Evolutionary conservation across 2,888 invertebrate genomes (phyloP).

Genomic region (Lithophane socia): DNA sequence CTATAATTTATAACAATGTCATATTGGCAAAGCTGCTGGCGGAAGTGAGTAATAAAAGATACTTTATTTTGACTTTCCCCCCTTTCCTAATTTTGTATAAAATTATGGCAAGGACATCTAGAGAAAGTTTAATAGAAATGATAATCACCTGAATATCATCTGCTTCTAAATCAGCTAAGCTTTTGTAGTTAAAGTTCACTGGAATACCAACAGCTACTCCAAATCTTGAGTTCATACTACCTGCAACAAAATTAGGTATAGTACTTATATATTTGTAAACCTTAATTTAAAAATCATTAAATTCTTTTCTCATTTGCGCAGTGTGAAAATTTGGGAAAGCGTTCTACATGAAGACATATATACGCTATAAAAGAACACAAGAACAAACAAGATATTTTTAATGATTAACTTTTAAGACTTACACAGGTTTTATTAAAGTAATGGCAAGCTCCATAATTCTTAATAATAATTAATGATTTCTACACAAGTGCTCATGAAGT

Average conservation of each 20-base stretch:
- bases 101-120: neutral
- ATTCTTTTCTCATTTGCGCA: too few species aligned
- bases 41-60: neutral
- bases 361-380: too few species aligned
- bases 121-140: neutral
- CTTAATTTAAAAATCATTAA: neutral
- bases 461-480: neutral
- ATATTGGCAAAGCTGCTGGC: too few species aligned
- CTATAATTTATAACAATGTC: too few species aligned
- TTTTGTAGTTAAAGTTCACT: slow-evolving; percentile 92
- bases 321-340: too few species aligned
- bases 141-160: slow-evolving; percentile 88
- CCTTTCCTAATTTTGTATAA: neutral
- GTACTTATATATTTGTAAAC: neutral
- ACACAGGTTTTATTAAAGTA: neutral
- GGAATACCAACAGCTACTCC: slow-evolving; percentile 94
- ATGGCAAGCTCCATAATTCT: neutral
- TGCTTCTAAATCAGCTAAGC: slow-evolving; percentile 89
- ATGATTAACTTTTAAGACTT: neutral
- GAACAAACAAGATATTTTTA: neutral
- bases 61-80: neutral
- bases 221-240: slow-evolving; percentile 88
- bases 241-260: slow-evolving; percentile 70
- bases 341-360: too few species aligned
- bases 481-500: neutral